Evolutionary conservation across 2,113 vertebrate genomes (phyloP).

Genomic region (Oostethus manadensis): DNA sequence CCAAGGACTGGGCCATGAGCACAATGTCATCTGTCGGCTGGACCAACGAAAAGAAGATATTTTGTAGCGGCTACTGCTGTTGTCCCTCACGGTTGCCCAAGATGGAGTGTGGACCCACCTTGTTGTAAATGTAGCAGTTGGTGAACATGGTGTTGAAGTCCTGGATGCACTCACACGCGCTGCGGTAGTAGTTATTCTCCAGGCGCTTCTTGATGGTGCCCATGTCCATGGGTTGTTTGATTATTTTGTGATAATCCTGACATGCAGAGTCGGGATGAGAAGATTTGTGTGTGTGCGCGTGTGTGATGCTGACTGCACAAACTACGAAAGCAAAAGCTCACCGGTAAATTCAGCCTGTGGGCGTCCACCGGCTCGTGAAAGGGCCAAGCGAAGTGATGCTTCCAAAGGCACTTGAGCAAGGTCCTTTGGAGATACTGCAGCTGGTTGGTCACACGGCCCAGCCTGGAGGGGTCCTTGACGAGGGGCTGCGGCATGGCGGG

Average conservation of each 20-base stretch:
- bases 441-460: constrained; percentile 84
- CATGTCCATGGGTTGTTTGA: constrained; percentile 97
- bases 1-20: constrained; percentile 91
- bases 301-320: no score
- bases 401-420: constrained; percentile 86
- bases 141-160: constrained; percentile 98
- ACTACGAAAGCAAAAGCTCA: constrained; percentile 19
- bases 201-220: constrained; percentile 88
- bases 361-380: constrained; percentile 90
- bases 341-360: constrained; percentile 78
- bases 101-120: constrained; percentile 67
- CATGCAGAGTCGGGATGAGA: neutral
- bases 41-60: neutral
- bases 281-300: no score
- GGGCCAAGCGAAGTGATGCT: constrained; percentile 93
- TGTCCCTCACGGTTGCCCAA: neutral
- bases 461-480: constrained; percentile 79
- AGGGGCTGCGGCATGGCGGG: constrained; percentile 62
- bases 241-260: constrained; percentile 95
- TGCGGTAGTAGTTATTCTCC: constrained; percentile 89
- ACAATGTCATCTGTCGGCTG: constrained; percentile 93
- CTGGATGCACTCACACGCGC: constrained; percentile 89
- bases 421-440: constrained; percentile 89
- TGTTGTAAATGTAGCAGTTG: constrained; percentile 97
- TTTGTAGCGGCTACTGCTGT: no score